Percentiles rank a stretch among this genome's conserved stretches.
Conservation (phyloP, 1,140 invertebrate species). For the Bombus sylvicola region DNA sequence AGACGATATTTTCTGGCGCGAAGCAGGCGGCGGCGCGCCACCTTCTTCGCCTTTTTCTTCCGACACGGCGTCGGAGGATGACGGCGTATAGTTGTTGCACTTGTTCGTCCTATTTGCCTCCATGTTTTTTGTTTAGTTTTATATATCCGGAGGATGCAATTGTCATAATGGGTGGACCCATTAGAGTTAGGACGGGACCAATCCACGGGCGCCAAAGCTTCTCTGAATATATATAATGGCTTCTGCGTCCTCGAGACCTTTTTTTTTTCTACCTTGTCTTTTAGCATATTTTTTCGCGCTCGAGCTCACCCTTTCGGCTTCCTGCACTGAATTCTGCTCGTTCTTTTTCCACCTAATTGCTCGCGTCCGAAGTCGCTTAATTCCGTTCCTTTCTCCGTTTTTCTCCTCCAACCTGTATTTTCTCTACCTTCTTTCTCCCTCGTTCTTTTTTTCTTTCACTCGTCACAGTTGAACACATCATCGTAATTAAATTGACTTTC, state of each 20-base stretch:
- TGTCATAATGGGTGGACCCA: slow-evolving; percentile 74
- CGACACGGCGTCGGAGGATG: neutral
- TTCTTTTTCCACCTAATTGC: slow-evolving; percentile 54
- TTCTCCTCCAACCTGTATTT: neutral
- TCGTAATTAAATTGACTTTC: slow-evolving; percentile 19
- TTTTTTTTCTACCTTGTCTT: neutral
- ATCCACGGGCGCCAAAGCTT: slow-evolving; percentile 1
- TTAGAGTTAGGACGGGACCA: slow-evolving; percentile 62
- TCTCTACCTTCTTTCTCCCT: neutral
- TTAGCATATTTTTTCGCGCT: slow-evolving; percentile 51
- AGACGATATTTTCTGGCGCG: neutral
- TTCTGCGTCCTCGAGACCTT: slow-evolving; percentile 52
- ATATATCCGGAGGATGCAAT: slow-evolving; percentile 71
- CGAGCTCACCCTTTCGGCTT: slow-evolving; percentile 28
- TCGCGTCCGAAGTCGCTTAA: slow-evolving; percentile 43
- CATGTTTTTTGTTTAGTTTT: slow-evolving; percentile 58
- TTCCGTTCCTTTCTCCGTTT: neutral
- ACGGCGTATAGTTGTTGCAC: slow-evolving; percentile 27
- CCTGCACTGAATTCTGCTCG: slow-evolving; percentile 11
- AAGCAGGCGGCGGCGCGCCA: neutral
- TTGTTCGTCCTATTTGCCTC: slow-evolving; percentile 19
- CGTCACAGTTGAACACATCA: slow-evolving; percentile 1
- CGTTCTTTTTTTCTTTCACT: neutral
- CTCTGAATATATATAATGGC: slow-evolving; percentile 69
- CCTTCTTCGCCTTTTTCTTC: neutral